These are phyloP conservation scores for Muscicapa striata DNA, from an alignment of 2,797 vertebrate genomes.

Conservation along the genomic window DNA sequence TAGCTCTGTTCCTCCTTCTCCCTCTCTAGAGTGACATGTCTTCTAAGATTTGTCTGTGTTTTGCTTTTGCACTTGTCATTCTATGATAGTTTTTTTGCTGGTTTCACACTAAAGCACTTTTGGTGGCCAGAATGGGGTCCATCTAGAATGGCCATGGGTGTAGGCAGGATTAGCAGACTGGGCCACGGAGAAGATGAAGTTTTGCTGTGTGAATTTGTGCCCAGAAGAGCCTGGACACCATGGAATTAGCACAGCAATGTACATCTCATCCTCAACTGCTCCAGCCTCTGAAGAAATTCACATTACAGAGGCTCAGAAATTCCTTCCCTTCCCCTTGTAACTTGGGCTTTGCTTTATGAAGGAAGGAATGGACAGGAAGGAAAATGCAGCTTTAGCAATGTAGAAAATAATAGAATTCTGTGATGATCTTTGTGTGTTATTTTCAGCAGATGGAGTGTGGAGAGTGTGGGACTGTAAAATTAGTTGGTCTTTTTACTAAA, in stretches of 20 bases:
- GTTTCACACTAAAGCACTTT: not conserved
- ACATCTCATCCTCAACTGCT: not conserved
- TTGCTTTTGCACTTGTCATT: not conserved
- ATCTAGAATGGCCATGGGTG: accelerated
- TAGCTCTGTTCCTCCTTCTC: not conserved
- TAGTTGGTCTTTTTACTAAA: not conserved
- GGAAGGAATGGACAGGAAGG: not conserved
- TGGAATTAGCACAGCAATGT: not conserved
- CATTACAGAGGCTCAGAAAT: not conserved
- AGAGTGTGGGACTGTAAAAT: not conserved
- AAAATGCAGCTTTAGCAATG: not conserved
- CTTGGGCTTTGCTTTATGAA: not conserved
- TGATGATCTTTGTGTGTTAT: accelerated
- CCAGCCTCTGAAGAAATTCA: not conserved
- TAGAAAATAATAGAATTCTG: not conserved
- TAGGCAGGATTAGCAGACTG: not conserved
- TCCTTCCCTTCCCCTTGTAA: not conserved
- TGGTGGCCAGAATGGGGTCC: not conserved
- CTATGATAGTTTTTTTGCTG: not conserved
- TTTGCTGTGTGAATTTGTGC: not conserved
- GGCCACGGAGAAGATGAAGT: not conserved
- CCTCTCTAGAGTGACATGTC: accelerated
- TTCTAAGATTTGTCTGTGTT: not conserved
- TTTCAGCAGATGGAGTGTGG: not conserved
- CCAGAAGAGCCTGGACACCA: not conserved